phyloP scores from a whole-genome alignment of 2,113 vertebrate genomes.

The Syngnathus typhle region DNA sequence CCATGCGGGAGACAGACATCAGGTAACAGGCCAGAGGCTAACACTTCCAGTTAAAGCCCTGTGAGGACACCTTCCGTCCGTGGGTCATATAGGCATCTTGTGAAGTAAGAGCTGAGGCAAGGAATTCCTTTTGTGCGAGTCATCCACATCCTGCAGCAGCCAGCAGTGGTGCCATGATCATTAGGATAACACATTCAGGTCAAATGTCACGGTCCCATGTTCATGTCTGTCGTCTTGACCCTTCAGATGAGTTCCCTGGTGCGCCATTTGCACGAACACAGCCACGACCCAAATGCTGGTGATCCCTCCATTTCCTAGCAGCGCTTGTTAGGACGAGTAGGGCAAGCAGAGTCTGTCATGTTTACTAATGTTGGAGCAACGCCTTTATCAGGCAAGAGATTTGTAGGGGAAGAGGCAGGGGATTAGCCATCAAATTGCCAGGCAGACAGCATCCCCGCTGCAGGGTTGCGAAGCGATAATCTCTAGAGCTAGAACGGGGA shows the following conservation, averaged over 20 bases:
- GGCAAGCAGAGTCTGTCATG: slow-evolving; percentile 49
- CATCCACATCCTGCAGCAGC: slow-evolving; percentile 25
- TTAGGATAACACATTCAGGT: slow-evolving; percentile 48
- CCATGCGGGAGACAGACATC: slow-evolving; percentile 17
- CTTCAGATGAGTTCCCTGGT: slow-evolving; percentile 6
- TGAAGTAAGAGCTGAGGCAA: slow-evolving; percentile 44
- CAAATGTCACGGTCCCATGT: slow-evolving; percentile 39
- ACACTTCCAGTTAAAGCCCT: slow-evolving; percentile 19
- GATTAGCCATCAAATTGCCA: slow-evolving; percentile 71
- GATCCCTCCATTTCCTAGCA: slow-evolving; percentile 25
- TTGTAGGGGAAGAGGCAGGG: slow-evolving; percentile 64
- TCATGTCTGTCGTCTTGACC: slow-evolving; percentile 21
- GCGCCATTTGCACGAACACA: slow-evolving; percentile 11
- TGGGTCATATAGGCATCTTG: slow-evolving; percentile 9
- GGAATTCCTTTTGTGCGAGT: slow-evolving; percentile 47
- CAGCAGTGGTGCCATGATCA: slow-evolving; percentile 27
- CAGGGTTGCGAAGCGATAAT: slow-evolving; percentile 59
- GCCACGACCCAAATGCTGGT: slow-evolving; percentile 3
- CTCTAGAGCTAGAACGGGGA: slow-evolving; percentile 51
- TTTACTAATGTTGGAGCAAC: slow-evolving; percentile 64
- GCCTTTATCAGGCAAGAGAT: slow-evolving; percentile 66
- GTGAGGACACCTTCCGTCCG: background rate
- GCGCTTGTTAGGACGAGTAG: slow-evolving; percentile 43
- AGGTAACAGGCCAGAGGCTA: slow-evolving; percentile 9
- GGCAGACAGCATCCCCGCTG: slow-evolving; percentile 65